phyloP scores from a whole-genome alignment of 2,113 vertebrate genomes.

The Ivindomyrus marchei region DNA sequence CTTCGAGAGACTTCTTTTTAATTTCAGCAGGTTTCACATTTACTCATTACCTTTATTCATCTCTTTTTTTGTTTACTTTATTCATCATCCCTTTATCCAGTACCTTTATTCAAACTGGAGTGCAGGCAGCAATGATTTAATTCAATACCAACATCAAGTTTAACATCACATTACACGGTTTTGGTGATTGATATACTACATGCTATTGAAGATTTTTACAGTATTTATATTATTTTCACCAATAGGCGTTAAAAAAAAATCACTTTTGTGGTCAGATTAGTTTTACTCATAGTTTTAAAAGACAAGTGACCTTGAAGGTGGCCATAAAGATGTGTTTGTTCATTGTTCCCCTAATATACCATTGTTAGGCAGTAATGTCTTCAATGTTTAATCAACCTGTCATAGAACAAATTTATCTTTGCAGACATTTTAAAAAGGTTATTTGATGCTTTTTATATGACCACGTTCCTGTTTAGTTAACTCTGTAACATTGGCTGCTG shows the following conservation, averaged over 20 bases:
- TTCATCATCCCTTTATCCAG: neutral
- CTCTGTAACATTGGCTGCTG: neutral
- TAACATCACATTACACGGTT: neutral
- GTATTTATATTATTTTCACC: neutral
- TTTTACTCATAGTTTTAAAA: neutral
- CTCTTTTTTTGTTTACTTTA: neutral
- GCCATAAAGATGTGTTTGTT: neutral
- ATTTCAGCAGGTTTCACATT: constrained; percentile 85
- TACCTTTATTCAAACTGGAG: neutral
- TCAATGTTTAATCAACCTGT: neutral
- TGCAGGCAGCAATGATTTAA: neutral
- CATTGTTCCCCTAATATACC: neutral
- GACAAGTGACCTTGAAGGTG: neutral
- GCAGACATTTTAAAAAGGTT: neutral
- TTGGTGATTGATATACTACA: neutral
- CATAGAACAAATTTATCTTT: neutral
- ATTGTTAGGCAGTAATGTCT: neutral
- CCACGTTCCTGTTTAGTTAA: neutral
- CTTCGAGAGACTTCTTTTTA: constrained; percentile 92
- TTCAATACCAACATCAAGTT: neutral
- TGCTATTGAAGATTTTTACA: neutral
- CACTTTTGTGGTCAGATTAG: neutral
- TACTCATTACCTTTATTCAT: neutral
- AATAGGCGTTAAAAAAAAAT: neutral
- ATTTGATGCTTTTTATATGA: neutral